Base-by-base conservation (phyloP, 2,797 vertebrate genomes). In the Diglossa cyanea region DNA sequence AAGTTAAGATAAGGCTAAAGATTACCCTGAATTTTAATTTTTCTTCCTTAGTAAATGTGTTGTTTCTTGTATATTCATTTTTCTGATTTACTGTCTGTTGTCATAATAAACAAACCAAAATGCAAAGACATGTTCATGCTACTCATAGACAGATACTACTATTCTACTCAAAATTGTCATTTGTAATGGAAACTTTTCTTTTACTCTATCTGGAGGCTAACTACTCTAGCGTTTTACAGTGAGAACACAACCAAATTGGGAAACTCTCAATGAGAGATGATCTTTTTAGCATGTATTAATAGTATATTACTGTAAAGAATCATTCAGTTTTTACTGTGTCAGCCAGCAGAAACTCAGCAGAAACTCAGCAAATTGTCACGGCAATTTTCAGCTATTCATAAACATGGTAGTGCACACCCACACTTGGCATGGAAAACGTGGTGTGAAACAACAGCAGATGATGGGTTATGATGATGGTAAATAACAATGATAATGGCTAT, bases 401-500 rank as follows among this genome's bases (percentile, higher is more conserved):
- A 93, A 37, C 30, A 55, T 3, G 11, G 50, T 50, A 94, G 92
- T 62, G 53, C 37, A 86, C 80, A 67, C 44, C 45, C 82, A 94
- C 60, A 66, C 19, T 95, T 86, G 95, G 72, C 80, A 88, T 82
- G 42, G 93, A 96, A 88, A 94, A 95, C n/a, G 44, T 93, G 42
- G 55, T 90, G 35, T 91, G 51, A 97, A 96, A 97, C 66, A 93
- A 94, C 65, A 96, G 48, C 73, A 95, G 65, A 89, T 92, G 57
- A 94, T 96, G 75, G 95, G 72, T 95, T 96, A 93, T 92, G 75
- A 96, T 90, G 87, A 96, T 35, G 54, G 79, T 48, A 97, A 97
- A 96, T 96, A 94, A 96, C 88, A 96, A 94, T 75, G 86, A 95
- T 94, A 97, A 96, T 93, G 84, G 50, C 54, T 88, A 97, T 91